Base-by-base conservation (phyloP, 2,113 vertebrate genomes). In the Nycticebus coucang region DNA sequence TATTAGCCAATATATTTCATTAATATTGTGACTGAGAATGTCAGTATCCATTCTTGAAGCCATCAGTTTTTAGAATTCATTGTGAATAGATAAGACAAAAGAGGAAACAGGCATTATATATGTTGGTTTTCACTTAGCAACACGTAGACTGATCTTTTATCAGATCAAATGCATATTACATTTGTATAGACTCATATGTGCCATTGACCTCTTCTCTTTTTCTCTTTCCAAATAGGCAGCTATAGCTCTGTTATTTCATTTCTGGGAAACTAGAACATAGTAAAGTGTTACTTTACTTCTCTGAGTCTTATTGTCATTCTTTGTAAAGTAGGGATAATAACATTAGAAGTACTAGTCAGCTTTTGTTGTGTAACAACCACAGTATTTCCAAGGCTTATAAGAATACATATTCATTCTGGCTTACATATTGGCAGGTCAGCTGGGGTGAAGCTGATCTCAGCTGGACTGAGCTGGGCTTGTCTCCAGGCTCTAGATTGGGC, bases 11-110 rank as follows among this genome's bases (percentile, higher is more conserved):
- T 97, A 91, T 95, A 97, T 60, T 97, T 96, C 60, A 91, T 97
- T 98, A 98, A 98, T 98, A 97, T 93, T 92, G 96, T 97, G 97
- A 97, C 96, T 95, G 87, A 91, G 45, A 80, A 94, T 97, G 95
- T 98, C 97, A 98, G 94, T 98, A 96, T 93, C 95, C 97, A 97
- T 97, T 98, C 94, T 97, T 74, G 66, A 97, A 98, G 68, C 57
- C 45, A 92, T 95, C 93, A 87, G 14, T 91, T 72, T 97, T 98
- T 98, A 86, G 96, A 98, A 88, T 37, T 96, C 50, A 95, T 95
- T 68, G 91, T 95, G 94, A 94, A 82, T 66, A 97, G 85, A 77
- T 97, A 97, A 96, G 92, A 78, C 53, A 66, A 96, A 95, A 3
- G 0, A 75, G 92, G 96, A 86, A 98, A 96, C 2, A 91, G 96